Base-by-base conservation (phyloP, 2,113 vertebrate genomes). In the Scopus umbretta region DNA sequence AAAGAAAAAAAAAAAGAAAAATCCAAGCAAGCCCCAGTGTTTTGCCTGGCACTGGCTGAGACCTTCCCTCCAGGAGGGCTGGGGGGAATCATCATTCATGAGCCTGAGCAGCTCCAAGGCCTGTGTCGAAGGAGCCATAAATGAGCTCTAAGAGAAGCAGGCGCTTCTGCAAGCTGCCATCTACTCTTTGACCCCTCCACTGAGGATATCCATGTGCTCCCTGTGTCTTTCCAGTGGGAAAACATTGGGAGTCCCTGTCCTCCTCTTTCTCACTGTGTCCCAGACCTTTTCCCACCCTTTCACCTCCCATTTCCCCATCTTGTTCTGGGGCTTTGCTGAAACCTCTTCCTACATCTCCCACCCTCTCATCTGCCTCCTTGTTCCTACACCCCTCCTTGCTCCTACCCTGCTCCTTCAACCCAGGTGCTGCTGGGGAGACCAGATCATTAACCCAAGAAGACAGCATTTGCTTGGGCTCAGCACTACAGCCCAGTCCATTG, bases 41-140 rank as follows among this genome's bases (percentile, higher is more conserved):
- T 90, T 40, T 75, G 10, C 29, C 62, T 75, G 53, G 61, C 42
- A 7, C 11, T 56, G 70, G 50, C 62, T 76, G 50, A 62, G 68
- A 45, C 21, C 18, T 76, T 42, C 56, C 49, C 43, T 58, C 42
- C 55, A 56, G 73, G 61, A 84, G 67, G 22, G 20, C 27, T 29
- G 40, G 32, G 47, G 40, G 40, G 43, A 43, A 62, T 50, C 80
- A 65, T 40, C 75, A 4, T 32, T 36, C 5, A 0, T 40, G n/a
- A 73, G 18, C 32, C 40, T 38, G 30, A 55, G 59, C n/a, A 42
- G 52, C 30, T 27, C 30, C 66, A 66, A 59, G 29, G 10, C 14
- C 8, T 2, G 0, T 0, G 3, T 38, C 19, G 3, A 80, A 86
- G 65, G 56, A 71, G 22, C 27, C 52, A n/a, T n/a, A 52, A 84